A percentile compares a stretch with the other conserved stretches of the same genome.
Evolutionary conservation across 64 coral and sea anemone genomes (phyloP).

Genomic region (Trachythela sp.): DNA sequence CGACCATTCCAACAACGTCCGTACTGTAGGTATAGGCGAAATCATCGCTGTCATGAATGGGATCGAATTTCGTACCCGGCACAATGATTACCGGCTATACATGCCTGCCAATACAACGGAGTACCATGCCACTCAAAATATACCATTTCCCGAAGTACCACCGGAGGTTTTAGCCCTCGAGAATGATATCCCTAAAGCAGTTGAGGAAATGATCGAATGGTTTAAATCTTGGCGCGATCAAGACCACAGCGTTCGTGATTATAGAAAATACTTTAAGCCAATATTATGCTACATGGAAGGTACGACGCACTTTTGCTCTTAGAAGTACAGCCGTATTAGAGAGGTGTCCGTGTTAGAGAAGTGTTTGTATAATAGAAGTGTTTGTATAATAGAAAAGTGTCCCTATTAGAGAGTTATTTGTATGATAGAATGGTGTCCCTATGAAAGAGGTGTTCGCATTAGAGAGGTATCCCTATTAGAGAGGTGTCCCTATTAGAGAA

Average conservation of each 20-base stretch:
- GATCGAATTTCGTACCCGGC: conserved; percentile 42
- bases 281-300: conserved; percentile 50
- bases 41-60: conserved; percentile 39
- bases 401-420: too few relatives aligned
- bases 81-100: conserved; percentile 52
- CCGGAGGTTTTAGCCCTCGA: conserved; percentile 14
- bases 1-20: conserved; percentile 48
- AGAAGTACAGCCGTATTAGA: too few relatives aligned
- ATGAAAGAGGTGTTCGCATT: too few relatives aligned
- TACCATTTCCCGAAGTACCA: conserved; percentile 45
- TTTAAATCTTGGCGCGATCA: conserved; percentile 41
- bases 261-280: conserved; percentile 47
- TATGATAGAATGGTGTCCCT: too few relatives aligned
- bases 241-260: conserved; percentile 41
- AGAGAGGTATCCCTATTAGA: too few relatives aligned
- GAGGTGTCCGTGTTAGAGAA: too few relatives aligned
- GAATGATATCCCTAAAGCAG: not conserved
- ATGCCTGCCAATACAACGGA: not conserved
- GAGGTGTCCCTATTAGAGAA: too few relatives aligned
- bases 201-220: conserved; percentile 44
- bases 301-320: not conserved
- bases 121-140: not conserved
- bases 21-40: conserved; percentile 46
- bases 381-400: too few relatives aligned
- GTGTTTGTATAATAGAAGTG: too few relatives aligned